phyloP scores from a whole-genome alignment of 2,888 invertebrate species.

The Leptinotarsa haldemani region DNA sequence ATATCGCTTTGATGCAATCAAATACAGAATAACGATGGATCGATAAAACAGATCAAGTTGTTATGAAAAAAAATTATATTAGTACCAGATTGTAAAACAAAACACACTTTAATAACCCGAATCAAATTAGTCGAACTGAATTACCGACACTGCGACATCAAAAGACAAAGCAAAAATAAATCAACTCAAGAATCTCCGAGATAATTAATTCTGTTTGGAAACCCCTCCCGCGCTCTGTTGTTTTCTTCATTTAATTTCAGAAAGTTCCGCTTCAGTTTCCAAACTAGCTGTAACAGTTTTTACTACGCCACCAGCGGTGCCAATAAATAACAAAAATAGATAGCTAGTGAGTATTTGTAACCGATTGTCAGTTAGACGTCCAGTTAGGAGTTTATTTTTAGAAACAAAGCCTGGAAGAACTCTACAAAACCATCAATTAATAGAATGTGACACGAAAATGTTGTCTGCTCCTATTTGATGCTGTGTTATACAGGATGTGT shows the following conservation, averaged over 20 bases:
- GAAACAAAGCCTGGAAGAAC: slow-evolving; percentile 6
- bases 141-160: background rate
- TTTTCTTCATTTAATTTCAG: background rate
- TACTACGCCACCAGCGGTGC: background rate
- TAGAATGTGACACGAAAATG: slow-evolving; percentile 8
- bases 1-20: too few species aligned
- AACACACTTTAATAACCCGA: background rate
- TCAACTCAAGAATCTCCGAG: background rate
- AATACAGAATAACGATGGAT: too few species aligned
- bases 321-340: slow-evolving; percentile 17
- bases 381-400: slow-evolving; percentile 24
- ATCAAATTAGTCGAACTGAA: background rate
- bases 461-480: background rate
- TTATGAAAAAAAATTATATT: too few species aligned
- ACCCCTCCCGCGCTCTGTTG: background rate
- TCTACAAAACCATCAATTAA: slow-evolving; percentile 15
- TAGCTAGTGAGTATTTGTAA: slow-evolving; percentile 10
- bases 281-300: background rate
- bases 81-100: too few species aligned
- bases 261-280: slow-evolving; percentile 1
- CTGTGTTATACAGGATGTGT: background rate
- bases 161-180: background rate
- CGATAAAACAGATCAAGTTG: too few species aligned
- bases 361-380: slow-evolving; percentile 17
- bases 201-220: background rate